Conservation (phyloP, 2,113 vertebrate species). For the Acinonyx jubatus region DNA sequence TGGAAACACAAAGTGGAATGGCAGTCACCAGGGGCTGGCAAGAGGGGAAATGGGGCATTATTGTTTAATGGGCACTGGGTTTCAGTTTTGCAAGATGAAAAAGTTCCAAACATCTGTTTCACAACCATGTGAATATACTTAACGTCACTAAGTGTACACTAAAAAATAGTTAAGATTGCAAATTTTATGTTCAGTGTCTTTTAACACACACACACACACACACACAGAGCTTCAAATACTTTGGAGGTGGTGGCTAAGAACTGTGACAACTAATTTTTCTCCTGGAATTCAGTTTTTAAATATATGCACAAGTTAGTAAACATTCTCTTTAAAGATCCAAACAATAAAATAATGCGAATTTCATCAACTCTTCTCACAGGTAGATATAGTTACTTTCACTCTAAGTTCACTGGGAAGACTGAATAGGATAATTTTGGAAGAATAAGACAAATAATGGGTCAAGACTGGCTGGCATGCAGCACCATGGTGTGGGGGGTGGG, state of each 20-base stretch:
- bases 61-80: not conserved
- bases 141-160: not conserved
- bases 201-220: not conserved
- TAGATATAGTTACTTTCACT: not conserved
- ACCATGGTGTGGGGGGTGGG: fast-evolving
- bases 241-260: not conserved
- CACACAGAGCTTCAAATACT: not conserved
- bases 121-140: not conserved
- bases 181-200: not conserved
- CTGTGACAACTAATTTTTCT: not conserved
- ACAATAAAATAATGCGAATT: not conserved
- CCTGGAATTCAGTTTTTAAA: not conserved
- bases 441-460: not conserved
- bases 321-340: not conserved
- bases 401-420: not conserved
- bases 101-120: not conserved
- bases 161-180: not conserved
- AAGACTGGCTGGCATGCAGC: not conserved
- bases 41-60: not conserved
- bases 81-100: not conserved
- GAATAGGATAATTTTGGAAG: not conserved
- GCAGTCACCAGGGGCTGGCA: not conserved
- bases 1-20: not conserved
- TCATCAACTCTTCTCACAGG: not conserved
- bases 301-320: not conserved